Conservation (phyloP, 2,797 vertebrate species). For the Anguilla anguilla region DNA sequence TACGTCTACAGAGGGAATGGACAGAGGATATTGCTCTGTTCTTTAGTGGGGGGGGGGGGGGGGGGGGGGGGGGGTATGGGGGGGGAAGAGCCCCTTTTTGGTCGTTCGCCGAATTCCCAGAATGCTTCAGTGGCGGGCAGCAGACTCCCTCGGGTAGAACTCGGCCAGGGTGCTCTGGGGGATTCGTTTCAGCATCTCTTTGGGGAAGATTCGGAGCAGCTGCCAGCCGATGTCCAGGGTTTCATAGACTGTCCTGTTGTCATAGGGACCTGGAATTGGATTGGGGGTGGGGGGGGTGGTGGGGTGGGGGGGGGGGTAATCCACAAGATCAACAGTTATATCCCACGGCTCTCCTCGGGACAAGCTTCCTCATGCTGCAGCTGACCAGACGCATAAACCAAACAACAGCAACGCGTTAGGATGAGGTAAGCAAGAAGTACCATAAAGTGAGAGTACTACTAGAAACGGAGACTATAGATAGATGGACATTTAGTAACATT, state of each 20-base stretch:
- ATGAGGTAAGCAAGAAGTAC: neutral
- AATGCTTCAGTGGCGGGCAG: conserved; percentile 68
- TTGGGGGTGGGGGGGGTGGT: neutral
- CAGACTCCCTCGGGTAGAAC: conserved; percentile 66
- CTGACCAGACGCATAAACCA: neutral
- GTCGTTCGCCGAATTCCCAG: neutral
- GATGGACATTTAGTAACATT: no score
- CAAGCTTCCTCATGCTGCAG: neutral
- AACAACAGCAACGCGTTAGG: neutral
- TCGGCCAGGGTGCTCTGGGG: conserved; percentile 44
- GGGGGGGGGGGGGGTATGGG: no score
- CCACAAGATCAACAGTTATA: neutral
- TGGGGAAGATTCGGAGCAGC: conserved; percentile 51
- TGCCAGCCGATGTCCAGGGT: conserved; percentile 51
- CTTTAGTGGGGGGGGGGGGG: neutral
- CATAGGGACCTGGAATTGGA: conserved; percentile 41
- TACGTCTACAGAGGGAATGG: conserved; percentile 56
- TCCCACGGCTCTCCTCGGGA: neutral
- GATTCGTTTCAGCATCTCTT: conserved; percentile 50
- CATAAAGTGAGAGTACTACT: neutral
- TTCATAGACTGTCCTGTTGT: conserved; percentile 47
- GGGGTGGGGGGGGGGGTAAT: neutral
- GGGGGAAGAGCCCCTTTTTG: no score
- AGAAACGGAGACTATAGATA: no score
- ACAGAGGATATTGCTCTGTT: conserved; percentile 44